Base-by-base conservation (phyloP, 1,140 invertebrate genomes). In the Sitodiplosis mosellana region DNA sequence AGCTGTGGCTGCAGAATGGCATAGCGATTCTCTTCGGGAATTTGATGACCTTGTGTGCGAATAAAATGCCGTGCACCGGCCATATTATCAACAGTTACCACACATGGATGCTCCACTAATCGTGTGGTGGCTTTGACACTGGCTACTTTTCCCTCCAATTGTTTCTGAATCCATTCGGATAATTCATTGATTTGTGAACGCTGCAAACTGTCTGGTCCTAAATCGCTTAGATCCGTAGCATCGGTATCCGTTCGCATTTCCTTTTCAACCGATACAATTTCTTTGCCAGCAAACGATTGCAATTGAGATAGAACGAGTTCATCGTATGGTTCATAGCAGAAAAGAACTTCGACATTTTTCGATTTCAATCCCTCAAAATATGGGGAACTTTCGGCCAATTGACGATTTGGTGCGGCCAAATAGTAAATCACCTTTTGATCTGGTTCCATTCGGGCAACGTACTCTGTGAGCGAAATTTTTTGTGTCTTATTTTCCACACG, bases 281-380 rank as follows among this genome's bases (percentile, higher is more conserved):
- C 71, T 56, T 83, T 80, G 44, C 75, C 74, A 50, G 83, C 80
- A 61, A 87, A 97, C 58, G 88, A 77, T 52, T 76, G 75, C 18
- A 98, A 65, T 55, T 95, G 87, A 72, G 96, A 80, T 1, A 97
- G 67, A 10, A 97, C 89, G 19, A 96, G 67, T 66, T 98, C 94
- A 68, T 98, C 94, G 56, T 96, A 93, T 1, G 84, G 80, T 57
- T 97, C 91, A 57, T 91, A 96, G 59, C 90, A 89, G 63, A 95
- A 96, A 2, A 99, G 61, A 1, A 98, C 91, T 70, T 97, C 90
- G 3, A 86, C 73, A 50, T 93, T 80, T 52, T 80, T 76, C 56
- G 81, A 80, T 56, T 87, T 87, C 1, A 98, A 68, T 17, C 85
- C 86, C 69, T 97, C 93, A 58, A 82, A 91, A 60, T 98, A 98